Base-by-base conservation (phyloP, 2,113 vertebrate genomes). In the Reinhardtius hippoglossoides region DNA sequence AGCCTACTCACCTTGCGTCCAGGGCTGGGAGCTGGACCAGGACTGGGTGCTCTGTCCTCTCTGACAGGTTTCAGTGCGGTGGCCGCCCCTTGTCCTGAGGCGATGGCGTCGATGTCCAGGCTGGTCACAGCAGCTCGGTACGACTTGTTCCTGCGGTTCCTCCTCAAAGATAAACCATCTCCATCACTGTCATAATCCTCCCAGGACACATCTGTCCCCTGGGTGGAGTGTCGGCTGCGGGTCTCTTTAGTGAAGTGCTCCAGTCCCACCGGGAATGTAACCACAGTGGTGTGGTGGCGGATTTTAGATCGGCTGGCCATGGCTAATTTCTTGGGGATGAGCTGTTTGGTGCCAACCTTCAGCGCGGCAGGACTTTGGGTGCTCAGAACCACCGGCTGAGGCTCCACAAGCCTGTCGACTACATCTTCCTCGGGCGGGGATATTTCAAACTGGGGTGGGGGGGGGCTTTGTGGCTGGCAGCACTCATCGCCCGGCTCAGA, bases 91-190 rank as follows among this genome's bases (percentile, higher is more conserved):
- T 46, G 23, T 3, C 14, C 91, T 0, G 0, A 0, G 1, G 79
- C 80, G 0, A 84, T 0, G 0, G 79, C 59, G 0, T 87, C 89
- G 0, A 76, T 46, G 55, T 88, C 88, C 37, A 77, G 71, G 14
- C 92, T 94, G 83, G 92, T 95, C 91, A 99, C 94, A 15, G 98
- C 98, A 0, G 92, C 96, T 0, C 96, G 94, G 90, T 99, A 99
- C 0, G 97, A 98, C 85, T 94, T 95, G 90, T 95, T 99, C 85
- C 98, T 93, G 56, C 97, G 93, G 82, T 97, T 98, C 37, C 96
- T 94, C 37, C 92, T 92, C 56, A 96, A 77, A 3, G 64, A 0
- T 0, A 90, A 93, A 0, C 91, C 92, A 0, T 89, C 82, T 0
- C 90, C 94, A 0, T 85, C 84, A 5, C 78, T 93, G 73, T 97